Conservation (phyloP, 2,888 invertebrate genomes). For the Eurytoma adleriae region DNA sequence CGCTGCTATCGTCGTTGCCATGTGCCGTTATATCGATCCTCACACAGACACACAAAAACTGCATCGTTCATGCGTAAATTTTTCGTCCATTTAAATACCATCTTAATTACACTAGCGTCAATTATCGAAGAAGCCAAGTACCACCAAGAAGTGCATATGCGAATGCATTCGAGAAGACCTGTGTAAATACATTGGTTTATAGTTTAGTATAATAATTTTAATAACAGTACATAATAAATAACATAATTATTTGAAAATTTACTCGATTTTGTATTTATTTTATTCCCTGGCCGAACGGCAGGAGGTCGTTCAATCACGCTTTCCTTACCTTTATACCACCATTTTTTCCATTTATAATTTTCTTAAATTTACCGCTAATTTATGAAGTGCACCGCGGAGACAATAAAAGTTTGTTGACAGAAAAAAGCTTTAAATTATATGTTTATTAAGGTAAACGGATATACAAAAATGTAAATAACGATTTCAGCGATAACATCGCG, state of each 20-base stretch:
- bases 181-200: slow-evolving; percentile 56
- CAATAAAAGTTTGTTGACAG: no score
- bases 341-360: no score
- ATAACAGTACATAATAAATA: slow-evolving; percentile 57
- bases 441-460: no score
- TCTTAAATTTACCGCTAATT: no score
- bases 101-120: slow-evolving; percentile 50
- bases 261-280: not conserved
- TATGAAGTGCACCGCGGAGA: no score
- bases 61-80: slow-evolving; percentile 2
- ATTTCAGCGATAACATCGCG: no score
- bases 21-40: slow-evolving; percentile 7
- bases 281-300: no score
- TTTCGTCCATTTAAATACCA: slow-evolving; percentile 37
- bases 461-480: no score
- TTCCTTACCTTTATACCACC: no score
- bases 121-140: slow-evolving; percentile 56
- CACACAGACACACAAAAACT: not conserved
- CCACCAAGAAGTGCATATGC: slow-evolving; percentile 16
- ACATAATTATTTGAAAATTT: slow-evolving; percentile 53
- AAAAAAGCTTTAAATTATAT: no score
- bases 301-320: no score
- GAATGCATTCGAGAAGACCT: slow-evolving; percentile 53
- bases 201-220: slow-evolving; percentile 58
- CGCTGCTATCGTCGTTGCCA: slow-evolving; percentile 29